Evolutionary conservation across 1,140 invertebrate genomes (phyloP).

Genomic region (Phenacoccus solenopsis): DNA sequence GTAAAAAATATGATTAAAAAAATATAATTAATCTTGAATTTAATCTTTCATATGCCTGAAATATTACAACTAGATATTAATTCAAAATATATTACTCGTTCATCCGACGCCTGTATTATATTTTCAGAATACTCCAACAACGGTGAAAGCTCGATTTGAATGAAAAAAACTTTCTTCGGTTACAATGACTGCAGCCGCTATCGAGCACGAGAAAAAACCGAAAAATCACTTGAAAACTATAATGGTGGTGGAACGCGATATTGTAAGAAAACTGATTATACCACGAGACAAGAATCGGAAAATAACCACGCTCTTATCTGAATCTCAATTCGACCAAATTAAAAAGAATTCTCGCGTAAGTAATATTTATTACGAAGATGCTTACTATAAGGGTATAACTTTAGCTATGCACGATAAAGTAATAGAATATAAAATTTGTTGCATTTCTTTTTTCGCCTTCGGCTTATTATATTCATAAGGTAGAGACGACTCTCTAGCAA

Average conservation of each 20-base stretch:
- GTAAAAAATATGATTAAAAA: no score
- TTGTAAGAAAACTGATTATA: background rate
- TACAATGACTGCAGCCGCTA: background rate
- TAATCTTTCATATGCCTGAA: no score
- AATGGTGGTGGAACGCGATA: conserved; percentile 8
- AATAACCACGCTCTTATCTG: conserved; percentile 6
- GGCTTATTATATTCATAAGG: background rate
- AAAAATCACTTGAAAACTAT: background rate
- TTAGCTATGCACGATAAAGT: background rate
- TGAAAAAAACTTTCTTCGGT: background rate
- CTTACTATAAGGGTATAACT: background rate
- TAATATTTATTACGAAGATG: background rate
- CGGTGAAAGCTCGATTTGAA: background rate
- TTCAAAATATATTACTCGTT: no score
- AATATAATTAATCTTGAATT: no score
- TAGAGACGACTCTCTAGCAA: background rate
- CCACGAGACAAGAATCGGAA: background rate
- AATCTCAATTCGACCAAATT: conserved; percentile 3
- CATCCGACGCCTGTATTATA: no score
- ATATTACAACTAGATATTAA: no score
- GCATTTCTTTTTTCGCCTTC: no score
- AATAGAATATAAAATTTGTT: no score
- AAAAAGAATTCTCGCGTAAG: conserved; percentile 7
- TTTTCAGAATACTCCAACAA: background rate
- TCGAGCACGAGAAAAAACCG: background rate